phyloP scores from a whole-genome alignment of 2,113 vertebrate species.

The Albula glossodonta region DNA sequence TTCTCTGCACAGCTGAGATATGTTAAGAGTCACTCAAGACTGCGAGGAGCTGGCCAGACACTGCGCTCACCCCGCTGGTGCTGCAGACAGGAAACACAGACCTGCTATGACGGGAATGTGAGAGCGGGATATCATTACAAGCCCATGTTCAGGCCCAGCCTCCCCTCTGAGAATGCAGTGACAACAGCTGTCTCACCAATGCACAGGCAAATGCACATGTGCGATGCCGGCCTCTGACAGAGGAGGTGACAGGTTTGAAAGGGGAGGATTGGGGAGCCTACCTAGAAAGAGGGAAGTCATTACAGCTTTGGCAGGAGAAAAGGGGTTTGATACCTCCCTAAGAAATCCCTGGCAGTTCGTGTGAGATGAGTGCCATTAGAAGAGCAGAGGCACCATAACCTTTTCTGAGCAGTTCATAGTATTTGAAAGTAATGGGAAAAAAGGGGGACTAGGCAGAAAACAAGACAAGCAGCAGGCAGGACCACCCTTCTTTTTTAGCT shows the following conservation, averaged over 20 bases:
- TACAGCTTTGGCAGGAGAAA: not conserved
- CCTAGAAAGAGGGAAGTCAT: not conserved
- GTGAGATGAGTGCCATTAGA: not conserved
- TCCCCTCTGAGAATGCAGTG: no score
- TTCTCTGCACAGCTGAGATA: no score
- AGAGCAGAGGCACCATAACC: not conserved
- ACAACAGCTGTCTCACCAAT: no score
- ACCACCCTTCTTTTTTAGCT: not conserved
- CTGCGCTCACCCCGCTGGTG: no score
- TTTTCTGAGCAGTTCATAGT: not conserved
- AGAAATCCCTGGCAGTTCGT: not conserved
- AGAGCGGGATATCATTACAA: no score
- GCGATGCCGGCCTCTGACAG: no score
- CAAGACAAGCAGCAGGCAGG: not conserved
- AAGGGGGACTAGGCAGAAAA: not conserved
- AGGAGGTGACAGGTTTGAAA: not conserved
- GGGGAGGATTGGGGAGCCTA: not conserved
- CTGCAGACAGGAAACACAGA: no score
- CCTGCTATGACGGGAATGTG: no score
- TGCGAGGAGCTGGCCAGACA: no score
- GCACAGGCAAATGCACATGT: no score
- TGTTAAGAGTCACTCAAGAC: no score
- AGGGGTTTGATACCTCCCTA: not conserved
- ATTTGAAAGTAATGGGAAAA: not conserved
- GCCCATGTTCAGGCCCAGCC: no score